Evolutionary conservation across 2,113 vertebrate genomes (phyloP), one percentile per base, ranked within the genome.

Genomic region (Zapus hudsonius): DNA sequence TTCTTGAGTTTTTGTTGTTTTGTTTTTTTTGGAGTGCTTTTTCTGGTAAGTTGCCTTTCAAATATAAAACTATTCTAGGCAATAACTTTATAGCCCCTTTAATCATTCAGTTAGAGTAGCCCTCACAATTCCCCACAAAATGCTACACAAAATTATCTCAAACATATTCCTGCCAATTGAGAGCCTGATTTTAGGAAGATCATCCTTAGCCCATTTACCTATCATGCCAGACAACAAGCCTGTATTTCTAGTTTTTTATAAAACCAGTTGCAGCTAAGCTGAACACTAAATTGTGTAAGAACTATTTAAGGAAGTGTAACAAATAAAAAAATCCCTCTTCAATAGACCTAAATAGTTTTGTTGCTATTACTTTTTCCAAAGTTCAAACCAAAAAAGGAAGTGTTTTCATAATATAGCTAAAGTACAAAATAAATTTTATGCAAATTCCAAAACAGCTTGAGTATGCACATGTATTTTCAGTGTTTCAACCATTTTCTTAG

Each of bases 81-180:
- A 84, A 76, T 64, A 57, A 86, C 61, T 74, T 90, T 15, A 15
- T 66, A 79, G 38, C 55, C 4, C 3, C 76, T 88, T 76, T 76
- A 36, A 47, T 52, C 2, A 86, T 90, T 92, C 23, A 74, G 13
- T 90, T 80, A 92, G 19, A 63, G 36, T 72, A 89, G 8, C 27
- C 66, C 25, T 83, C 75, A 42, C 78, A 82, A 69, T 74, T 82
- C 20, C 67, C 31, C 20, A 90, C 29, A 94, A 91, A 95, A 83
- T 73, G 6, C 29, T 75, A 55, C 15, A 86, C 33, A 73, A 67
- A 93, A 89, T 83, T 86, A 38, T 17, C 57, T 88, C 38, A 79
- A 81, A 88, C 76, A 20, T 84, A 84, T 84, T 15, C 38, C 33
- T 80, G 6, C 83, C 72, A 86, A 72, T 12, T 2, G 29, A 85